Conservation (phyloP, 2,797 vertebrate genomes). For the Eulemur albifrons region DNA sequence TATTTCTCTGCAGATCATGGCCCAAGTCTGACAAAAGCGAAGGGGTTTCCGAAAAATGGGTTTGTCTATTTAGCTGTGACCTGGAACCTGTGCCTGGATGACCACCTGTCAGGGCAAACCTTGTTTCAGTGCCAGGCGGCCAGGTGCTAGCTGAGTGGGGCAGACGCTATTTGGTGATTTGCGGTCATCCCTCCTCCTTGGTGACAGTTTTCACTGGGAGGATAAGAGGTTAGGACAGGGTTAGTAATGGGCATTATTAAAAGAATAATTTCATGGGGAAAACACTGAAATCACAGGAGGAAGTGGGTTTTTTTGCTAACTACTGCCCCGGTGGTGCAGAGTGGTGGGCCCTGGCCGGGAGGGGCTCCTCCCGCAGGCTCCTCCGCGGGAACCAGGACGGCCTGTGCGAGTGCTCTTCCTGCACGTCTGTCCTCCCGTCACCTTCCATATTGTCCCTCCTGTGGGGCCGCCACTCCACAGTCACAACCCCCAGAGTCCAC, state of each 20-base stretch:
- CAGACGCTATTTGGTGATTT: no score
- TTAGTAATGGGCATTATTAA: background rate
- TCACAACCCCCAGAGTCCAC: no score
- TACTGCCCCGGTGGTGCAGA: background rate
- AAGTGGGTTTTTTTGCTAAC: background rate
- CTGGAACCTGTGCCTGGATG: background rate
- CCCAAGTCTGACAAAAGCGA: background rate
- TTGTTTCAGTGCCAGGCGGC: background rate
- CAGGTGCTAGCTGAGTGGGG: background rate
- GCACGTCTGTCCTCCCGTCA: rapidly evolving
- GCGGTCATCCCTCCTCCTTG: background rate
- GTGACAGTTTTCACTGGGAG: background rate
- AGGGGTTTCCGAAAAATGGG: background rate
- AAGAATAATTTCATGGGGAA: background rate
- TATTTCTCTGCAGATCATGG: background rate
- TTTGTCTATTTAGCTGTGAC: background rate
- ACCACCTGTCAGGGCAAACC: background rate
- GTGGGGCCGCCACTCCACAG: no score
- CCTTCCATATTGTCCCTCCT: background rate
- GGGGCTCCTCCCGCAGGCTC: no score
- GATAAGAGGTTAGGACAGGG: background rate
- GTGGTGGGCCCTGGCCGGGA: no score
- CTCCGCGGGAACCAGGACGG: background rate
- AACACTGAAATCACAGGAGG: background rate
- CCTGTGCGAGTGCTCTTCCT: background rate